Evolutionary conservation across 2,113 vertebrate species (phyloP).

Genomic region (Tragulus kanchil): DNA sequence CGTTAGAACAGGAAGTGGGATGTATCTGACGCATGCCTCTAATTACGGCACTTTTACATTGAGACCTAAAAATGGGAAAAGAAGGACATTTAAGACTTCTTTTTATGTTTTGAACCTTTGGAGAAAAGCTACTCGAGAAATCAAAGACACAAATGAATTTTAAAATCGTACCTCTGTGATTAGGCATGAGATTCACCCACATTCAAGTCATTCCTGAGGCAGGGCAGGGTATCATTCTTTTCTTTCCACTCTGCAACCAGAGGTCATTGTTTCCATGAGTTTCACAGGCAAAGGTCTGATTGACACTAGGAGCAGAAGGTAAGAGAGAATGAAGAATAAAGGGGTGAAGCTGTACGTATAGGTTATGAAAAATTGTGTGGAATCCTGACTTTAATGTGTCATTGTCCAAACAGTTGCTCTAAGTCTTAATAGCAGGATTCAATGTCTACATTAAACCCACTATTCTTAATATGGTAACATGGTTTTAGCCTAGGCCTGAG

Average conservation of each 20-base stretch:
- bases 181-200: background rate
- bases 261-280: background rate
- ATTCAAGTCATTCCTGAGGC: background rate
- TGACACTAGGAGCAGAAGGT: background rate
- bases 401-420: slow-evolving; percentile 28
- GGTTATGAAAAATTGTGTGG: slow-evolving; percentile 24
- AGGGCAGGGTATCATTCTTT: background rate
- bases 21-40: background rate
- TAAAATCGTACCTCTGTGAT: background rate
- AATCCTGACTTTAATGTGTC: background rate
- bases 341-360: background rate
- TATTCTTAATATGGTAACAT: background rate
- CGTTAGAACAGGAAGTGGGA: slow-evolving; percentile 43
- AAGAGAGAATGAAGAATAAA: background rate
- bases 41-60: background rate
- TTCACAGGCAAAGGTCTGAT: background rate
- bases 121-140: slow-evolving; percentile 20
- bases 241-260: background rate
- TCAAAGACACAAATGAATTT: background rate
- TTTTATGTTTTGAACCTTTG: background rate
- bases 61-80: background rate
- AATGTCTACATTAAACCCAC: slow-evolving; percentile 13
- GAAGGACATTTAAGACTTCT: background rate
- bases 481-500: background rate
- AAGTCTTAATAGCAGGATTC: slow-evolving; percentile 35